phyloP scores from a whole-genome alignment of 2,888 invertebrate genomes.

The Megamerina dolium region DNA sequence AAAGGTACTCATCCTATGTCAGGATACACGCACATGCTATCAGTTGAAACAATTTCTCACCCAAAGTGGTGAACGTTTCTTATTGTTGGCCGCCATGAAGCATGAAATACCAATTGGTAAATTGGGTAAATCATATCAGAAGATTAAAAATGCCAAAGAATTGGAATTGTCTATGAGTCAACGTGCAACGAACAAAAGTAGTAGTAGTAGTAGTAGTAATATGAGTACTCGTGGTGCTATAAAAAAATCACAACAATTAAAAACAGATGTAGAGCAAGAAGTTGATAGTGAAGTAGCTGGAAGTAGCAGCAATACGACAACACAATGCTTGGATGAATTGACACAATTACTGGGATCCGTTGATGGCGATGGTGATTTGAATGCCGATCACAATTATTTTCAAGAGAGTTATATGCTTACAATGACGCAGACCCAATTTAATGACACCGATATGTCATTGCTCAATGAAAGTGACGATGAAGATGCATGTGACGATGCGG shows the following conservation, averaged over 20 bases:
- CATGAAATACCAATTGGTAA: slow-evolving; percentile 56
- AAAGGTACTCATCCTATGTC: slow-evolving; percentile 77
- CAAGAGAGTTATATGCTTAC: slow-evolving; percentile 66
- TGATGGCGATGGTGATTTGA: slow-evolving; percentile 32
- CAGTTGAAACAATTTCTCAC: slow-evolving; percentile 69
- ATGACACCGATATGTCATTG: slow-evolving; percentile 16
- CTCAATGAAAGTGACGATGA: slow-evolving; percentile 17
- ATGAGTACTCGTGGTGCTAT: too few species aligned
- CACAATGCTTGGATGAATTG: slow-evolving; percentile 34
- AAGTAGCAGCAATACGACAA: slow-evolving; percentile 16
- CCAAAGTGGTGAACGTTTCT: slow-evolving; percentile 58
- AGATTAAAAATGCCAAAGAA: slow-evolving; percentile 36
- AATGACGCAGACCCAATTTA: slow-evolving; percentile 56
- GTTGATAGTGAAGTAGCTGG: too few species aligned
- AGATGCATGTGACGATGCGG: slow-evolving; percentile 17
- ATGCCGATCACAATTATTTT: slow-evolving; percentile 50
- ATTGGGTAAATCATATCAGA: slow-evolving; percentile 53
- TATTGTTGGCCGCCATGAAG: slow-evolving; percentile 59
- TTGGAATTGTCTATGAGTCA: slow-evolving; percentile 15
- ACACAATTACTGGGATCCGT: slow-evolving; percentile 34
- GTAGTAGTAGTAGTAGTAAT: background rate
- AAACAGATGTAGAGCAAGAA: slow-evolving; percentile 17
- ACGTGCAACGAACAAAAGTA: slow-evolving; percentile 5
- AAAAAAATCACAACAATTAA: too few species aligned
- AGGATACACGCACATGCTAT: slow-evolving; percentile 74